Evolutionary conservation across 2,797 vertebrate genomes (phyloP).

Genomic region (Macropodus opercularis): DNA sequence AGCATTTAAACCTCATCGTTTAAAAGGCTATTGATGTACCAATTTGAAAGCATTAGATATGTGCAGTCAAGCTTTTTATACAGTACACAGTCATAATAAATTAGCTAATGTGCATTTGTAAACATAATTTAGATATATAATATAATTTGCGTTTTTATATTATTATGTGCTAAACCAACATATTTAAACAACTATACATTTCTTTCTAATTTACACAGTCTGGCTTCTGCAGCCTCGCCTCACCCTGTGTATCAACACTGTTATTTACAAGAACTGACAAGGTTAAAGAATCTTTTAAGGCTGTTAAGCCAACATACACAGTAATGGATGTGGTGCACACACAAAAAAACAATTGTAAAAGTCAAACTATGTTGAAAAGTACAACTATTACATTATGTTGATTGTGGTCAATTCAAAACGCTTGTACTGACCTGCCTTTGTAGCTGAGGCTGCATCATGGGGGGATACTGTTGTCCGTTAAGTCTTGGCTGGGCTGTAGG

Average conservation of each 20-base stretch:
- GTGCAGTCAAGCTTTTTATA: not conserved
- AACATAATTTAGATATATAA: too few relatives aligned
- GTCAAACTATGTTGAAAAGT: conserved; percentile 4
- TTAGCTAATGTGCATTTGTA: not conserved
- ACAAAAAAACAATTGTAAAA: conserved; percentile 1
- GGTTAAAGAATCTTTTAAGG: not conserved
- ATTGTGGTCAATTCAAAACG: not conserved
- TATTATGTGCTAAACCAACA: too few relatives aligned
- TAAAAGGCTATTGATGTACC: not conserved
- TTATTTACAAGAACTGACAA: not conserved
- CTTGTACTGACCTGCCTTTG: conserved; percentile 93
- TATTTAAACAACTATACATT: not conserved
- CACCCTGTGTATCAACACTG: conserved; percentile 13
- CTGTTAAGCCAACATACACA: not conserved
- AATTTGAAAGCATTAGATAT: not conserved
- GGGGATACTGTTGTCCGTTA: conserved; percentile 93
- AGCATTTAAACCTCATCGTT: not conserved
- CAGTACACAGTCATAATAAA: not conserved
- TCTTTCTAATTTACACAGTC: not conserved
- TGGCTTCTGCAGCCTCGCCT: conserved; percentile 11
- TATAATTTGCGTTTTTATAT: too few relatives aligned
- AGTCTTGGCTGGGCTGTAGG: conserved; percentile 89
- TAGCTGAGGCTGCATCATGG: conserved; percentile 97
- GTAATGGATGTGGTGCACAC: conserved; percentile 4
- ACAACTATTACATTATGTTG: not conserved